Conservation (phyloP, 2,797 vertebrate genomes). For the Manis crassicaudata region DNA sequence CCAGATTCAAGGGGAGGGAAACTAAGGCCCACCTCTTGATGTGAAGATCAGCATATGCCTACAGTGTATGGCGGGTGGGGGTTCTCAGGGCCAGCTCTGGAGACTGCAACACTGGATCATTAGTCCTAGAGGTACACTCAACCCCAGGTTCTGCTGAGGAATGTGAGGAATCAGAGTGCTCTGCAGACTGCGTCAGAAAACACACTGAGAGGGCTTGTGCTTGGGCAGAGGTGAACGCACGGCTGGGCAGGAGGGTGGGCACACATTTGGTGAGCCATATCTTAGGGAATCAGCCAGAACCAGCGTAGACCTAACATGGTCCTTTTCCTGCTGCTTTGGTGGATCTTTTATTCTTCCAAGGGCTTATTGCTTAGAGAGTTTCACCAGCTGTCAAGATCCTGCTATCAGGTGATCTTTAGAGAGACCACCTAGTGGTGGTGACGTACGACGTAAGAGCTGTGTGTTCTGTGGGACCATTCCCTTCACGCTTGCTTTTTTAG, state of each 20-base stretch:
- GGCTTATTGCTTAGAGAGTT: background rate
- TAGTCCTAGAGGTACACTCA: background rate
- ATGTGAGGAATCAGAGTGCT: background rate
- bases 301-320: background rate
- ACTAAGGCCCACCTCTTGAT: background rate
- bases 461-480: background rate
- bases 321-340: background rate
- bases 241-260: background rate
- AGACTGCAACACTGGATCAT: background rate
- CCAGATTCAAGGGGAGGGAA: background rate
- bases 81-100: background rate
- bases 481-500: background rate
- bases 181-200: background rate
- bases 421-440: background rate
- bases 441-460: background rate
- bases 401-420: background rate
- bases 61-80: background rate
- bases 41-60: background rate
- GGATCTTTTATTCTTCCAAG: background rate
- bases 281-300: background rate
- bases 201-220: background rate
- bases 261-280: background rate
- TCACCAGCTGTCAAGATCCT: no score
- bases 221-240: background rate
- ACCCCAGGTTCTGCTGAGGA: background rate